Percentiles rank a stretch among this genome's conserved stretches.
These are phyloP conservation scores for Drosophila nasuta DNA, from an alignment of 1,140 invertebrate species.

Conservation along the genomic window DNA sequence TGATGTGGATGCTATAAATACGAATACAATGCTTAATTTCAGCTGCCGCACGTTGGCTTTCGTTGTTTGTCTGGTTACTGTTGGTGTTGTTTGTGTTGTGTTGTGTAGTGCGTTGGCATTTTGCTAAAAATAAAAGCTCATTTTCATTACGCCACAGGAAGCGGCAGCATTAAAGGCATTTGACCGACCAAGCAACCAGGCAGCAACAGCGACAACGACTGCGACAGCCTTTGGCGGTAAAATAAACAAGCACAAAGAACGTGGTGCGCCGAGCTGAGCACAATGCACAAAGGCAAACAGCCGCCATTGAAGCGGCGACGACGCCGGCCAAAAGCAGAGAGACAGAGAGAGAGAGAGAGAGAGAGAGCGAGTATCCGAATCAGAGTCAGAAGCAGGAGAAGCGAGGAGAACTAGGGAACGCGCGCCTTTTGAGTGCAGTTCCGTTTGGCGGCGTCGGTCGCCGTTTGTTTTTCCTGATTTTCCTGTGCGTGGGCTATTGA, in stretches of 20 bases:
- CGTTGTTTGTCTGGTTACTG: background rate
- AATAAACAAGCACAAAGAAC: constrained; percentile 49
- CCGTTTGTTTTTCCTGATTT: constrained; percentile 56
- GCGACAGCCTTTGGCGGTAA: constrained; percentile 45
- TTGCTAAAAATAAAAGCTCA: constrained; percentile 48
- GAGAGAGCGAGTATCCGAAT: background rate
- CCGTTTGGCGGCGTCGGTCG: constrained; percentile 54
- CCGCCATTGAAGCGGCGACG: constrained; percentile 42
- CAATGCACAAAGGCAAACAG: constrained; percentile 55
- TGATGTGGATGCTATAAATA: constrained; percentile 10
- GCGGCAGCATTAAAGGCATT: constrained; percentile 47
- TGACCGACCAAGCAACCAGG: constrained; percentile 13
- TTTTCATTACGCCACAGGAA: constrained; percentile 45
- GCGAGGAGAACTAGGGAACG: constrained; percentile 2
- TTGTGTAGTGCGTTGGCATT: constrained; percentile 29
- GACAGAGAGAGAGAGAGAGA: no score
- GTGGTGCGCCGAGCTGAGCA: constrained; percentile 14
- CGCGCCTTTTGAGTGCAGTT: constrained; percentile 68
- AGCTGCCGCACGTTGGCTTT: background rate
- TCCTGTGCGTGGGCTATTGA: constrained; percentile 53
- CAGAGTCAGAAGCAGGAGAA: background rate
- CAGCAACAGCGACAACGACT: background rate
- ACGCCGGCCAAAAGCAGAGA: constrained; percentile 9
- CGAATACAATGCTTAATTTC: constrained; percentile 7
- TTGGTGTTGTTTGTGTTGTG: constrained; percentile 8